Base-by-base conservation (phyloP, 53 echinoderm and acorn worm genomes). In the Hippasteria phrygiana region DNA sequence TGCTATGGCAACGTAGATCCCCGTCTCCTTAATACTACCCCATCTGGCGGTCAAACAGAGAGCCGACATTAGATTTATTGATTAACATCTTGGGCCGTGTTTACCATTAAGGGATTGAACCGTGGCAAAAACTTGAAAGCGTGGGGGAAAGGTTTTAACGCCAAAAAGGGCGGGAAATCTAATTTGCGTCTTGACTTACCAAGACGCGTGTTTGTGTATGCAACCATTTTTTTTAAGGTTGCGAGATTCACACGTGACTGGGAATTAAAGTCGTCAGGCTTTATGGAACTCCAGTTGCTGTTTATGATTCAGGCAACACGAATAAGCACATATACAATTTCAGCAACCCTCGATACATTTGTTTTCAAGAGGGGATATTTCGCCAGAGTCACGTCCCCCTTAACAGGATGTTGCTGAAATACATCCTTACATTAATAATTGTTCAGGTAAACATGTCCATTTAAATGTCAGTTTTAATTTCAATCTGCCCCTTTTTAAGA, bases 1-100 rank as follows among this genome's bases (percentile, higher is more conserved):
- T 51, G 82, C 91, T 33, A 92, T 83, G 63, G 87, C 92, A 43
- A 96, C 53, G 75, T 83, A 88, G 34, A 94, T 90, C 4, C 92
- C 94, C 1, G 92, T 66, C 29, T 92, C 71, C 47, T 83, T 79
- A 43, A 83, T 88, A 55, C 83, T 64, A 5, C 73, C 74, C 93
- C 83, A 89, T 29, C 96, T 95, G 88, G 14, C 9, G 75, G 11
- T 2, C 3, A 75, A 47, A 75, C 35, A 75, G 3, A 69, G 32
- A 62, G 62, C 5, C 62, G 14, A 51, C 17, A 77, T 43, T 24
- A 45, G 46, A 38, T 43, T 56, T 10, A 80, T 62, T 16, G 62
- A 73, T 73, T 39, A 10, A 5, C 18, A 5, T n/a, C 4, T 4
- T 4, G 6, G 73, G 41, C 32, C 20, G 73, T 41, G 41, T 73